Evolutionary conservation across 1,140 invertebrate genomes (phyloP).

Genomic region (Drosophila parabipectinata): DNA sequence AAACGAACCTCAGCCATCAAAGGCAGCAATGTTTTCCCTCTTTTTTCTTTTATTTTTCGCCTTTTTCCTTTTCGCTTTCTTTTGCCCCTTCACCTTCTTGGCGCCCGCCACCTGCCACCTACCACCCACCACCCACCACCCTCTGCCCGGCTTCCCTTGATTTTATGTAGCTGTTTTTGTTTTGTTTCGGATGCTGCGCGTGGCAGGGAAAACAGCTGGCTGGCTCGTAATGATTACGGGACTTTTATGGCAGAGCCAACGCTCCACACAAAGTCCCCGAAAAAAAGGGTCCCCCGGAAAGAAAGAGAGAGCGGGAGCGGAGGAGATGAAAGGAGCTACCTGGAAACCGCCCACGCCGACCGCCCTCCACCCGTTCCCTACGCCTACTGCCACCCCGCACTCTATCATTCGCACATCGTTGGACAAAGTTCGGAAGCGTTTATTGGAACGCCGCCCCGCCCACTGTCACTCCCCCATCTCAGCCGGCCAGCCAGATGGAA

Average conservation of each 20-base stretch:
- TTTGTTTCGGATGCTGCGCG: constrained; percentile 62
- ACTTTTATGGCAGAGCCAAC: constrained; percentile 55
- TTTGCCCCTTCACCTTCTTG: constrained; percentile 26
- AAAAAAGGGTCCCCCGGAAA: constrained; percentile 32
- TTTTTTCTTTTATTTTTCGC: constrained; percentile 25
- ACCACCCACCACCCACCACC: not conserved
- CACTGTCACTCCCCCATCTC: not conserved
- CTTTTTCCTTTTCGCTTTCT: constrained; percentile 38
- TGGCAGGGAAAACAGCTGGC: constrained; percentile 72
- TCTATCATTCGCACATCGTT: constrained; percentile 80
- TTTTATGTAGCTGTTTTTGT: constrained; percentile 43
- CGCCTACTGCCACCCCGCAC: constrained; percentile 29
- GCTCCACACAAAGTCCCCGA: constrained; percentile 25
- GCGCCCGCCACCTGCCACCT: not conserved
- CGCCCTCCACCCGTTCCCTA: not conserved
- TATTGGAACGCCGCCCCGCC: constrained; percentile 54
- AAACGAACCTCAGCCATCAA: constrained; percentile 54
- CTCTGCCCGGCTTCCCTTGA: constrained; percentile 1
- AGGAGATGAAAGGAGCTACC: constrained; percentile 25
- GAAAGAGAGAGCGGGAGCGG: not conserved
- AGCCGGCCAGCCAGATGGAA: constrained; percentile 19
- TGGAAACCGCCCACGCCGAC: constrained; percentile 2
- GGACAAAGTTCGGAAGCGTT: constrained; percentile 68
- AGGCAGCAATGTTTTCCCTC: constrained; percentile 41
- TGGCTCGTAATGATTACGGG: constrained; percentile 78